Base-by-base conservation (phyloP, 2,113 vertebrate species). In the Origma solitaria region DNA sequence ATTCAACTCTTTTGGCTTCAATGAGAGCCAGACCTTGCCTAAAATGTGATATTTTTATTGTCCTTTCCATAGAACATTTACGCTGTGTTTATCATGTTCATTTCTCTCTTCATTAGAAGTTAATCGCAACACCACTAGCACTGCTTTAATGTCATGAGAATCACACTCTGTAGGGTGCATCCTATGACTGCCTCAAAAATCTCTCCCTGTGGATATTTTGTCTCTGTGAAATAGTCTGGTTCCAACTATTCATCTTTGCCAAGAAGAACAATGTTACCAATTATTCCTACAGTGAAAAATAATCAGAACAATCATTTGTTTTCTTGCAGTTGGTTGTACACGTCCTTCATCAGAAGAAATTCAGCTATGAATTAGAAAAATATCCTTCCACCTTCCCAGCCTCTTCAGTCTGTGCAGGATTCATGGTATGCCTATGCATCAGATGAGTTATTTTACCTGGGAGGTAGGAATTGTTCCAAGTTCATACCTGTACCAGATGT, bases 191-290 rank as follows among this genome's bases (percentile, higher is more conserved):
- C 81, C 85, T 95, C 93, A 93, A 5, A 95, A 94, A 92, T 89
- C 93, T 57, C 86, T 96, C 96, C 95, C 94, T 91, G 93, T 96
- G 94, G 95, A 95, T 95, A 88, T 95, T 96, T 95, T 91, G 93
- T 95, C 95, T 96, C 79, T 86, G 83, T 87, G 78, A 94, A 95
- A 77, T 10, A 80, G 71, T 93, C 71, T 80, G 78, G 90, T 96
- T 97, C 94, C 94, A 97, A 93, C 93, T 94, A 95, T 97, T 96
- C 87, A 95, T 95, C 87, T 90, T 82, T 80, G 94, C 96, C 95
- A 96, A 95, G 82, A 80, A 80, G 93, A 96, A 95, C 93, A 96
- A 97, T 96, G 95, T 94, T 97, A 94, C 86, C 92, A 96, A 97
- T 96, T 95, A 95, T 91, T 97, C 73, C 86, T 89, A 76, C 96